Evolutionary conservation across 2,888 invertebrate species (phyloP).

Genomic region (Heliconius aoede): DNA sequence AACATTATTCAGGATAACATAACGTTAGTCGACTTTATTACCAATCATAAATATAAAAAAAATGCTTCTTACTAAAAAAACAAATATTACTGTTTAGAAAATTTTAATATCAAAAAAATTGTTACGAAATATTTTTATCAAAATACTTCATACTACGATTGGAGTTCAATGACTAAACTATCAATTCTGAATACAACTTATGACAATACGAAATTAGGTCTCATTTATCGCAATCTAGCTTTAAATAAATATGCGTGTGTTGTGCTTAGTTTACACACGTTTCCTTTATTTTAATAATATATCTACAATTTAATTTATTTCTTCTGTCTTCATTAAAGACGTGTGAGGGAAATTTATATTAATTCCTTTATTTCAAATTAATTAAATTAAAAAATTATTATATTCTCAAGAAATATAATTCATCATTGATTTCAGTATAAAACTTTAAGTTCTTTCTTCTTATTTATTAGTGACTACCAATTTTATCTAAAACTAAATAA

Average conservation of each 20-base stretch:
- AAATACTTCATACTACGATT: neutral
- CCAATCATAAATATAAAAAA: neutral
- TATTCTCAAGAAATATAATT: too few species aligned
- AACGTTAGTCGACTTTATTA: neutral
- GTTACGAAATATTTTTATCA: neutral
- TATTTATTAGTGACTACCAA: neutral
- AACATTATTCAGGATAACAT: neutral
- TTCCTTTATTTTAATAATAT: neutral
- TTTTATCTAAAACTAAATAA: neutral
- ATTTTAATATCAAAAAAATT: neutral
- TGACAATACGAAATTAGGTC: conserved; percentile 39
- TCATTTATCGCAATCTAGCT: conserved; percentile 36
- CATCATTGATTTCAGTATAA: neutral
- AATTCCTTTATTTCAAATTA: neutral
- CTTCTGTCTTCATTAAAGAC: neutral
- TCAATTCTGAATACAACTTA: conserved; percentile 35
- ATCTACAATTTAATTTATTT: neutral
- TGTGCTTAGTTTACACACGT: conserved; percentile 11
- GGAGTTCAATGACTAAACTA: conserved; percentile 34
- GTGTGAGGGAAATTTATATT: neutral
- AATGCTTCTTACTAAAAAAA: neutral
- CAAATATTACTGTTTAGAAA: neutral
- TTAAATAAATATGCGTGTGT: conserved; percentile 23
- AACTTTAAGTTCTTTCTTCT: neutral
- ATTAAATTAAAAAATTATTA: neutral